These are phyloP conservation scores for Trileptium ribeirensis DNA, from an alignment of 2,888 invertebrate species.

Conservation along the genomic window DNA sequence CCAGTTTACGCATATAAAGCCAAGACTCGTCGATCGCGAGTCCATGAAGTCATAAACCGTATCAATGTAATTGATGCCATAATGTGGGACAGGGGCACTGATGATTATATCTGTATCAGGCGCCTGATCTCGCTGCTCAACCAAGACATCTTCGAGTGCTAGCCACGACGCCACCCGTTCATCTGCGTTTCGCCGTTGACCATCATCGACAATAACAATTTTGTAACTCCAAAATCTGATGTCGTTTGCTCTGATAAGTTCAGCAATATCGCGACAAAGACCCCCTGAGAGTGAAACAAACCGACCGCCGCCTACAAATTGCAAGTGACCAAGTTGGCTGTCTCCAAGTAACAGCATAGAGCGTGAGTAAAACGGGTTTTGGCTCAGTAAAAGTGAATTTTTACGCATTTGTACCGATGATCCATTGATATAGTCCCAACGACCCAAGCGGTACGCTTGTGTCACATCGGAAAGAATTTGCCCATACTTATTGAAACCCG, in stretches of 20 bases:
- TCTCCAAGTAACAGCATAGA: not conserved
- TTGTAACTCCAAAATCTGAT: not conserved
- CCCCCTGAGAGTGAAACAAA: not conserved
- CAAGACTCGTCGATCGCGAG: too few species aligned
- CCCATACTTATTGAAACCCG: not conserved
- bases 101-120: too few species aligned
- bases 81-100: too few species aligned
- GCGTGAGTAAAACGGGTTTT: not conserved
- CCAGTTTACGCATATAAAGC: too few species aligned
- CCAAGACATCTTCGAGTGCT: too few species aligned
- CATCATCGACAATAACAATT: not conserved
- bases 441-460: not conserved
- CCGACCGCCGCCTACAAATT: not conserved
- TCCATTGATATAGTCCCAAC: not conserved
- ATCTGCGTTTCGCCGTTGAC: too few species aligned
- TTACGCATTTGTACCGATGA: not conserved
- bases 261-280: not conserved
- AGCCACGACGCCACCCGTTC: too few species aligned
- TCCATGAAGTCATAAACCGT: too few species aligned
- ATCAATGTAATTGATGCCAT: too few species aligned
- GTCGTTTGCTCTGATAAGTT: not conserved
- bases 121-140: too few species aligned
- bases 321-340: not conserved
- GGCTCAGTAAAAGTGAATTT: not conserved
- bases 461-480: not conserved